Evolutionary conservation across 2,797 vertebrate species (phyloP).

Genomic region (Chaenodraco wilsoni): DNA sequence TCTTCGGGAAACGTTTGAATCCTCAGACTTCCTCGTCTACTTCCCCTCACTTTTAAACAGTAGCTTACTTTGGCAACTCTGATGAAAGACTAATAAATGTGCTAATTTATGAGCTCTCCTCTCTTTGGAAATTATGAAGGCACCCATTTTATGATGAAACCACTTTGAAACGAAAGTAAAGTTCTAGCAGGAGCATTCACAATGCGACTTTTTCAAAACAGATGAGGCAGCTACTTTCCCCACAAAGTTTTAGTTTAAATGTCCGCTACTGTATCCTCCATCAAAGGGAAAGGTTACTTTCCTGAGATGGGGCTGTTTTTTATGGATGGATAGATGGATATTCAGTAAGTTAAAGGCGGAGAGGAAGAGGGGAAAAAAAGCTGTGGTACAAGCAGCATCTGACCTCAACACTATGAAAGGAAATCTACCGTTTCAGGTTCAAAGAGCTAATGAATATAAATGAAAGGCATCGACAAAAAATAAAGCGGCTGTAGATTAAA

Average conservation of each 20-base stretch:
- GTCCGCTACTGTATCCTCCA: slow-evolving; percentile 14
- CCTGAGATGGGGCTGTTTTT: slow-evolving; percentile 16
- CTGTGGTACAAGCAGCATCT: slow-evolving; percentile 19
- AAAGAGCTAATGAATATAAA: slow-evolving; percentile 80
- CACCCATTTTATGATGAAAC: slow-evolving; percentile 75
- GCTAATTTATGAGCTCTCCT: slow-evolving; percentile 66
- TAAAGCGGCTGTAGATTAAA: slow-evolving; percentile 72
- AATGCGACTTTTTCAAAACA: slow-evolving; percentile 47
- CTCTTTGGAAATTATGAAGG: slow-evolving; percentile 63
- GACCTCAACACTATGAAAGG: slow-evolving; percentile 55
- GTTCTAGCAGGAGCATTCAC: slow-evolving; percentile 40
- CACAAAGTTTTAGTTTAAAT: slow-evolving; percentile 44
- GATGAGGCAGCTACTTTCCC: slow-evolving; percentile 55
- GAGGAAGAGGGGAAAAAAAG: slow-evolving; percentile 2
- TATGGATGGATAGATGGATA: slow-evolving; percentile 29
- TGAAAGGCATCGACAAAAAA: slow-evolving; percentile 77
- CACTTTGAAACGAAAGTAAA: slow-evolving; percentile 68
- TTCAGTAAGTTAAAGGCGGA: slow-evolving; percentile 1
- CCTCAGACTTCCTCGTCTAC: slow-evolving; percentile 37
- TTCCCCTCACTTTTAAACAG: slow-evolving; percentile 62
- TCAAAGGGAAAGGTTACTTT: slow-evolving; percentile 45
- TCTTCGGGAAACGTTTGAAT: slow-evolving; percentile 43
- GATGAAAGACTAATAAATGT: slow-evolving; percentile 73
- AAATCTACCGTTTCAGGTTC: slow-evolving; percentile 68
- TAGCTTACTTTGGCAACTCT: slow-evolving; percentile 60